Evolutionary conservation across 2,888 invertebrate species (phyloP).

Genomic region (Stenichneumon culpator): DNA sequence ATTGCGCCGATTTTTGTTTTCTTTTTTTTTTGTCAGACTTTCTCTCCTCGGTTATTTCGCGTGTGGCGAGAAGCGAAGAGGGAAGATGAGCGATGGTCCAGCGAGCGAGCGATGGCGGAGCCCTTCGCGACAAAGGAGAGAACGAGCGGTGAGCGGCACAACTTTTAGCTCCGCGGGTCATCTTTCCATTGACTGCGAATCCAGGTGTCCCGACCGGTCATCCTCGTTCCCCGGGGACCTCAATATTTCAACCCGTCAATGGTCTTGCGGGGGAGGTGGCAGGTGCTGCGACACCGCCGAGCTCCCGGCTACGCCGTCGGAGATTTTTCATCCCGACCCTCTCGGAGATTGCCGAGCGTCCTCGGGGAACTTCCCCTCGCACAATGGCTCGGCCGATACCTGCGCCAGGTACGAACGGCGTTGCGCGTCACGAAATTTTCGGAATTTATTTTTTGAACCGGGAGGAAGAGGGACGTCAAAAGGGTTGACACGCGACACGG

Average conservation of each 20-base stretch:
- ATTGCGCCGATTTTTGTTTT: not conserved
- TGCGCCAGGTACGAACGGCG: not conserved
- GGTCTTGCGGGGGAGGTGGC: slow-evolving; percentile 65
- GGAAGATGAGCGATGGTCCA: not conserved
- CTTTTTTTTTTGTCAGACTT: too few species aligned
- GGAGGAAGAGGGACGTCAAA: not conserved
- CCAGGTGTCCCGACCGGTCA: slow-evolving; percentile 59
- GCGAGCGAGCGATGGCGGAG: not conserved
- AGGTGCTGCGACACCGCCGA: slow-evolving; percentile 56
- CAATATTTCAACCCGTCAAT: slow-evolving; percentile 67
- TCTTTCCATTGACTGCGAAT: slow-evolving; percentile 49
- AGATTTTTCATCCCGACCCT: slow-evolving; percentile 19
- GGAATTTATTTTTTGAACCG: not conserved
- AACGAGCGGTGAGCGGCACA: not conserved
- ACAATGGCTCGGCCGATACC: slow-evolving; percentile 8
- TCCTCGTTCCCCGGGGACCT: slow-evolving; percentile 56
- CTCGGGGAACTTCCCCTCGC: not conserved
- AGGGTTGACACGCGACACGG: slow-evolving; percentile 29
- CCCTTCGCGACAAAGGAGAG: not conserved
- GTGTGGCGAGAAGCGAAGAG: not conserved
- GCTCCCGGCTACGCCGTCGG: slow-evolving; percentile 24
- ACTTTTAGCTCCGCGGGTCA: slow-evolving; percentile 2
- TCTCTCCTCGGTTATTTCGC: too few species aligned
- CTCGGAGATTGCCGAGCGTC: not conserved
- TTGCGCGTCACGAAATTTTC: not conserved